Conservation (phyloP, 2,797 vertebrate genomes). For the Loris lydekkerianus region DNA sequence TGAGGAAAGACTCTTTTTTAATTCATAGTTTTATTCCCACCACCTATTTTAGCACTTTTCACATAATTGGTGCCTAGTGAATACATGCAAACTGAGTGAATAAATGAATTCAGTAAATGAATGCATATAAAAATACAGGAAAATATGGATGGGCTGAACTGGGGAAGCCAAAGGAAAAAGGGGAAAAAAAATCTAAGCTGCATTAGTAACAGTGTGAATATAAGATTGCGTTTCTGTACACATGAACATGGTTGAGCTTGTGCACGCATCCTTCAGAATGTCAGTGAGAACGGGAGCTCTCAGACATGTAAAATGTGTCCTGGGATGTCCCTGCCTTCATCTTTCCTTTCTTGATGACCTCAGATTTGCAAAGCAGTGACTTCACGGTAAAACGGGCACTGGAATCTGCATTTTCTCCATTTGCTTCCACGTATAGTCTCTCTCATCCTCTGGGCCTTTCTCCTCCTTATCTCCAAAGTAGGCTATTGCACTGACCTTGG, state of each 20-base stretch:
- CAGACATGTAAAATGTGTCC: not conserved
- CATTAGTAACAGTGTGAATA: too few species aligned
- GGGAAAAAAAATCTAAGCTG: not conserved
- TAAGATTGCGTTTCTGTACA: not conserved
- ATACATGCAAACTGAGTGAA: not conserved
- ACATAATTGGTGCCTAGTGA: not conserved
- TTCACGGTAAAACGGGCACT: not conserved
- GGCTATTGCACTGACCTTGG: not conserved
- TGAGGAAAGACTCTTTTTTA: not conserved
- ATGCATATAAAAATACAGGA: not conserved
- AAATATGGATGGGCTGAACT: not conserved
- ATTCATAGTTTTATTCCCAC: not conserved
- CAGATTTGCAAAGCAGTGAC: not conserved
- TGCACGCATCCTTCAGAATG: not conserved
- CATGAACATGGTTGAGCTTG: not conserved
- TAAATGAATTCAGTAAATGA: not conserved
- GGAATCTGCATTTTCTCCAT: not conserved
- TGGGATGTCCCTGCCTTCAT: not conserved
- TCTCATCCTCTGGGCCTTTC: not conserved
- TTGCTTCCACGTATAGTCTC: not conserved
- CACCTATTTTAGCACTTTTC: not conserved
- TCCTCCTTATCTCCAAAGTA: not conserved
- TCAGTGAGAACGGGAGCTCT: not conserved
- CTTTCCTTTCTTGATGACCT: not conserved
- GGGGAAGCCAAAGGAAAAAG: not conserved